phyloP scores from a whole-genome alignment of 1,140 invertebrate genomes.

The Stegodyphus dumicola region DNA sequence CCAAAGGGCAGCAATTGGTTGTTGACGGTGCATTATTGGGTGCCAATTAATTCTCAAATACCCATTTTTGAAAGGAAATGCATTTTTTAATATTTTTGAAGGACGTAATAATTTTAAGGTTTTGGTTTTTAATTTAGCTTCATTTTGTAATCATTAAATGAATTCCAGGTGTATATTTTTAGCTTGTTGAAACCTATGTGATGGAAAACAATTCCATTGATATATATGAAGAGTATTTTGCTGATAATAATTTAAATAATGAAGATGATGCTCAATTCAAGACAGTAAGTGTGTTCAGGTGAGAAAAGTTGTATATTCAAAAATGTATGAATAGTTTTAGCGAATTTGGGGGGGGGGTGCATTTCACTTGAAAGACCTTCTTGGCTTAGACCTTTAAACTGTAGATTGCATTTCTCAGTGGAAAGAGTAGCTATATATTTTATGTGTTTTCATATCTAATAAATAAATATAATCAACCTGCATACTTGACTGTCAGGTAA shows the following conservation, averaged over 20 bases:
- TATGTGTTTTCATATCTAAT: neutral
- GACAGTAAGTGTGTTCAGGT: slow-evolving; percentile 44
- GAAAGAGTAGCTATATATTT: neutral
- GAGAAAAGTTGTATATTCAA: neutral
- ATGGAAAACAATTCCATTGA: slow-evolving; percentile 54
- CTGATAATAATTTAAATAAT: neutral
- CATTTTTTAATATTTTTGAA: too few relatives aligned
- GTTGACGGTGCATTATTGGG: too few relatives aligned
- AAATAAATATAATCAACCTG: neutral
- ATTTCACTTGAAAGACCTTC: neutral
- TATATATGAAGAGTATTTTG: slow-evolving; percentile 57
- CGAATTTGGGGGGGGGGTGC: neutral
- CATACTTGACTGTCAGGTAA: neutral
- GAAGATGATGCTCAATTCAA: slow-evolving; percentile 33
- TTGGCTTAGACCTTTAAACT: too few relatives aligned
- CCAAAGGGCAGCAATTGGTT: too few relatives aligned
- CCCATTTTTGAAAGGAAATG: too few relatives aligned
- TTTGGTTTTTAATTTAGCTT: neutral
- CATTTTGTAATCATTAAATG: neutral
- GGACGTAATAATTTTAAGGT: too few relatives aligned
- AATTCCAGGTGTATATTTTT: neutral
- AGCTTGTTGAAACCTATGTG: slow-evolving; percentile 43
- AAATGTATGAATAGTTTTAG: neutral
- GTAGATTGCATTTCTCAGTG: too few relatives aligned
- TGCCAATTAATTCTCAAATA: too few relatives aligned